These are phyloP conservation scores for Oryzias woworae DNA, from an alignment of 2,113 vertebrate species.

Conservation along the genomic window DNA sequence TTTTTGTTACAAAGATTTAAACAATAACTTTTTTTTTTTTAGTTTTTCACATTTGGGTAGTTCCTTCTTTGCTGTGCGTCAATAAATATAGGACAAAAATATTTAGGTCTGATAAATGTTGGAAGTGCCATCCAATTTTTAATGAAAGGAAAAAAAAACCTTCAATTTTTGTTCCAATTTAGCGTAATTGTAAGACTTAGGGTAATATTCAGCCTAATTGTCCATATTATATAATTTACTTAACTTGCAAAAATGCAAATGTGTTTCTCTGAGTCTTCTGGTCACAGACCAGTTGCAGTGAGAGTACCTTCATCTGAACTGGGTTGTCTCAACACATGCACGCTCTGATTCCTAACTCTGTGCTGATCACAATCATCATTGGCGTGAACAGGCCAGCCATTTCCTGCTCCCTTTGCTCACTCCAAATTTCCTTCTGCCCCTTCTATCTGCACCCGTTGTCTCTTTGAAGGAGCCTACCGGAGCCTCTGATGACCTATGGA, in stretches of 20 bases:
- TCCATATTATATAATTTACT: constrained; percentile 26
- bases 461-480: constrained; percentile 89
- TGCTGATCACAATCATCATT: constrained; percentile 74
- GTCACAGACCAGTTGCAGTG: constrained; percentile 61
- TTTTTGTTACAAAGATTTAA: no score
- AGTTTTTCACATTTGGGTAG: no score
- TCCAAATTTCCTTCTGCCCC: constrained; percentile 42
- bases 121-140: no score
- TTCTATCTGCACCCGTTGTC: constrained; percentile 31
- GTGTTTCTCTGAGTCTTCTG: constrained; percentile 46
- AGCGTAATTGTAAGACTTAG: no score
- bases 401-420: constrained; percentile 59
- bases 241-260: constrained; percentile 33
- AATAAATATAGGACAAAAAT: no score
- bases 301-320: constrained; percentile 79
- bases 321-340: constrained; percentile 68
- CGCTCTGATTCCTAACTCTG: constrained; percentile 72
- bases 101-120: no score
- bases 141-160: no score
- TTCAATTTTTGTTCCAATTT: no score
- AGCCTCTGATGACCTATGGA: constrained; percentile 96
- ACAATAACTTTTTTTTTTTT: no score
- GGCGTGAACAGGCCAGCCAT: constrained; percentile 68
- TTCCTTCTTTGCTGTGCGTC: no score
- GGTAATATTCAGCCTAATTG: neutral